Base-by-base conservation (phyloP, 2,888 invertebrate genomes). In the Meiosimyza decipiens region DNA sequence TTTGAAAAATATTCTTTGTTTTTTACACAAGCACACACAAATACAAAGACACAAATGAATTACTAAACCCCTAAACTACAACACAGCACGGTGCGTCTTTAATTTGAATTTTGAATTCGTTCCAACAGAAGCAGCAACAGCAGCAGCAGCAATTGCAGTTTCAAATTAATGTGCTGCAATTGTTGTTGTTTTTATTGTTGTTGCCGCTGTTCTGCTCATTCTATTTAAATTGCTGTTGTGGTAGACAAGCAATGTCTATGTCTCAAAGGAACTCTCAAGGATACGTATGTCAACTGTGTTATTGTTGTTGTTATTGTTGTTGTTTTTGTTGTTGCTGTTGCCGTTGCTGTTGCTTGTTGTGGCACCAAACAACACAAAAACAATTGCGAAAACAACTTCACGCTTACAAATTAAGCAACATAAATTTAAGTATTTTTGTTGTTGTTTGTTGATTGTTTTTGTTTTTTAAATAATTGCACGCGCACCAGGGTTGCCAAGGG, bases 81-180 rank as follows among this genome's bases (percentile, higher is more conserved):
- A 28, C 28, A 15, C 50, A 22, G 51, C 28, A 22, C 49, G 57
- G 2, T 33, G 47, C 40, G 40, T 40, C 70, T 70, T 57, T 63
- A 70, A 70, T 70, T 70, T 70, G 54, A 70, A 70, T 70, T 70
- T 70, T 63, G 70, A 70, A 63, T 70, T 70, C 40, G 70, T 70
- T 70, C 63, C 70, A 70, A 18, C 51, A 28, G 40, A 2, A 40
- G 5, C 40, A 40, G 40, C 2, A 40, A n/a, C 22, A 22, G 40
- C 40, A 40, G 40, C 40, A 40, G 9, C 40, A 40, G 40, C 40
- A 40, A 40, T 40, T 40, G 40, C 40, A 40, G 40, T 40, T 40
- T 40, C 6, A 40, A 40, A 40, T 40, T 40, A 40, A 40, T 40
- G 40, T 40, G 40, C 40, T 4, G 40, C 40, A 40, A 40, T 40